phyloP scores from a whole-genome alignment of 2,888 invertebrate species.

The Acleris holmiana region DNA sequence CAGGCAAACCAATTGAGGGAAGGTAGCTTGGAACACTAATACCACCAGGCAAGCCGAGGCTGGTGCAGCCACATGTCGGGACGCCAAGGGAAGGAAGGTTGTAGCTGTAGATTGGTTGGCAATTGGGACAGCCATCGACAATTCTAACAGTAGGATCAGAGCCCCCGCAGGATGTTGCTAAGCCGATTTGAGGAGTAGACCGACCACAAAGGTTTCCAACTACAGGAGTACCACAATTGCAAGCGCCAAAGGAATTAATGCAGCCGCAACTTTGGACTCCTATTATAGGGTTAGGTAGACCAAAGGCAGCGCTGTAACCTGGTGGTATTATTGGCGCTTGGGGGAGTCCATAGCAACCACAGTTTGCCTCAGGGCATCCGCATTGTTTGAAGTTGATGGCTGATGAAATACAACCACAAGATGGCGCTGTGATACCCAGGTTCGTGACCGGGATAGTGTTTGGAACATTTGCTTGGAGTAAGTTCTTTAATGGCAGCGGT shows the following conservation, averaged over 20 bases:
- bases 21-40: slow-evolving; percentile 9
- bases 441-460: not conserved
- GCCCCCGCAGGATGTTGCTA: slow-evolving; percentile 16
- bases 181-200: slow-evolving; percentile 15
- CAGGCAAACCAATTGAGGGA: slow-evolving; percentile 6
- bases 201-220: slow-evolving; percentile 25
- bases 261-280: slow-evolving; percentile 24
- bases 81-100: slow-evolving; percentile 29
- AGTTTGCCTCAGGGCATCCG: not conserved
- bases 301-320: slow-evolving; percentile 39
- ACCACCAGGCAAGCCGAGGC: slow-evolving; percentile 11
- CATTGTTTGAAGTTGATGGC: not conserved
- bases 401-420: slow-evolving; percentile 41
- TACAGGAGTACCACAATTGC: slow-evolving; percentile 15
- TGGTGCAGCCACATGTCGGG: slow-evolving; percentile 39
- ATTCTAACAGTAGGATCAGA: slow-evolving; percentile 22
- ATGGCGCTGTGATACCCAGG: slow-evolving; percentile 30
- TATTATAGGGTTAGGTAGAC: slow-evolving; percentile 18
- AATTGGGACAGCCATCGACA: slow-evolving; percentile 27
- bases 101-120: slow-evolving; percentile 20
- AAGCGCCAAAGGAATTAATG: slow-evolving; percentile 13
- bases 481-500: slow-evolving; percentile 17
- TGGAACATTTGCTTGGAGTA: slow-evolving; percentile 3
- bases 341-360: slow-evolving; percentile 15
- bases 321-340: slow-evolving; percentile 33